A percentile compares a stretch with the other conserved stretches of the same genome.
These are phyloP conservation scores for Calyptomena viridis DNA, from an alignment of 2,113 vertebrate species.

Conservation along the genomic window DNA sequence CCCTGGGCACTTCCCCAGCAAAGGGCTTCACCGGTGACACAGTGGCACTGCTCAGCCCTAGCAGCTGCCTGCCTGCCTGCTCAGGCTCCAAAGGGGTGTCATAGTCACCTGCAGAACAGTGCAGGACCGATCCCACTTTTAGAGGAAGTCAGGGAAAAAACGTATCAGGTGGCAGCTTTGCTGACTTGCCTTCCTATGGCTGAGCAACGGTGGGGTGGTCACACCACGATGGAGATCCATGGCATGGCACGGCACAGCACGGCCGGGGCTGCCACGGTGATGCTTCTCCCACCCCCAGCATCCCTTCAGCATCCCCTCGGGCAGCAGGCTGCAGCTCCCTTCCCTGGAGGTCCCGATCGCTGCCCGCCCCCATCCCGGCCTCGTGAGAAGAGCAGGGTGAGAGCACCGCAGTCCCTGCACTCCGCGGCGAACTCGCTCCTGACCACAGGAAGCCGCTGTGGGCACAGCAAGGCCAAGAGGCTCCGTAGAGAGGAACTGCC, in stretches of 20 bases:
- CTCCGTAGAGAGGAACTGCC: not conserved
- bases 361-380: not conserved
- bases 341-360: accelerated
- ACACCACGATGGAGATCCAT: not conserved
- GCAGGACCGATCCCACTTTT: not conserved
- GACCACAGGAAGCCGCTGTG: not conserved
- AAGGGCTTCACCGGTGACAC: not conserved
- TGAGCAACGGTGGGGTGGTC: not conserved
- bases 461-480: not conserved
- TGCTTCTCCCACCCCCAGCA: not conserved
- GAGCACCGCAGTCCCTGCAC: accelerated
- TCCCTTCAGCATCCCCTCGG: not conserved
- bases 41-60: not conserved
- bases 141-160: not conserved
- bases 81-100: not conserved
- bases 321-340: not conserved
- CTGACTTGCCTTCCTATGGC: not conserved
- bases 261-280: not conserved
- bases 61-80: too few relatives aligned
- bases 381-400: accelerated
- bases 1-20: not conserved
- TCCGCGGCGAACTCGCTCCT: not conserved
- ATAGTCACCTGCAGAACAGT: not conserved
- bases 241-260: accelerated
- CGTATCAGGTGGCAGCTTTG: accelerated